Conservation (phyloP, 1,140 invertebrate species). For the Cydia fagiglandana region DNA sequence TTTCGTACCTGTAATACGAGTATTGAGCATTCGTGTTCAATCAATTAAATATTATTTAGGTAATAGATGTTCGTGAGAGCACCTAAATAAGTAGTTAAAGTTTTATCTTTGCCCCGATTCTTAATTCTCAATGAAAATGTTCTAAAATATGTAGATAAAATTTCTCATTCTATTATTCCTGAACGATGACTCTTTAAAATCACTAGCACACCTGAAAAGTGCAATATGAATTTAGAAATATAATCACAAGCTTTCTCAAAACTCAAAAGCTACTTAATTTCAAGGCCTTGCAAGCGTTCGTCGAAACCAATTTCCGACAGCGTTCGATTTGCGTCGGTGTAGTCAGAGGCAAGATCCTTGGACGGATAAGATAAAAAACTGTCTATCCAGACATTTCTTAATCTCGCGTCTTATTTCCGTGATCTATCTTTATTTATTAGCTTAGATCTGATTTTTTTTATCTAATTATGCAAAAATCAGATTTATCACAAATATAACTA, state of each 20-base stretch:
- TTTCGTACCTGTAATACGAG: not conserved
- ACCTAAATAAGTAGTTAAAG: not conserved
- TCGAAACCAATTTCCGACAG: conserved; percentile 12
- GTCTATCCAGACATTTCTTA: too few relatives aligned
- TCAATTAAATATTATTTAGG: not conserved
- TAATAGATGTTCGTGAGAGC: not conserved
- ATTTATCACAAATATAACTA: too few relatives aligned
- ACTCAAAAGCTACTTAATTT: conserved; percentile 5
- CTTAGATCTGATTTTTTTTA: too few relatives aligned
- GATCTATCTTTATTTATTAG: too few relatives aligned
- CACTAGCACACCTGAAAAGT: not conserved
- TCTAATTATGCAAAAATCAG: too few relatives aligned
- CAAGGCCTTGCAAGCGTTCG: not conserved
- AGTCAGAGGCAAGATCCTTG: not conserved
- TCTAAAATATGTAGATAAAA: too few relatives aligned
- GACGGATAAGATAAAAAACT: too few relatives aligned
- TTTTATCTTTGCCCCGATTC: not conserved
- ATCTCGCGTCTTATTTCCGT: too few relatives aligned
- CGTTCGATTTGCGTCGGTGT: not conserved
- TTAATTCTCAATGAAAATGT: not conserved
- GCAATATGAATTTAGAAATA: not conserved
- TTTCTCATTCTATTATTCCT: not conserved
- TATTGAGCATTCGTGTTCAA: not conserved
- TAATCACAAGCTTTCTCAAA: conserved; percentile 15
- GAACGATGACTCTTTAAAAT: not conserved